Evolutionary conservation across 2,888 invertebrate species (phyloP), one percentile per base, ranked within the genome.

Genomic region (Tolmerus cingulatus): DNA sequence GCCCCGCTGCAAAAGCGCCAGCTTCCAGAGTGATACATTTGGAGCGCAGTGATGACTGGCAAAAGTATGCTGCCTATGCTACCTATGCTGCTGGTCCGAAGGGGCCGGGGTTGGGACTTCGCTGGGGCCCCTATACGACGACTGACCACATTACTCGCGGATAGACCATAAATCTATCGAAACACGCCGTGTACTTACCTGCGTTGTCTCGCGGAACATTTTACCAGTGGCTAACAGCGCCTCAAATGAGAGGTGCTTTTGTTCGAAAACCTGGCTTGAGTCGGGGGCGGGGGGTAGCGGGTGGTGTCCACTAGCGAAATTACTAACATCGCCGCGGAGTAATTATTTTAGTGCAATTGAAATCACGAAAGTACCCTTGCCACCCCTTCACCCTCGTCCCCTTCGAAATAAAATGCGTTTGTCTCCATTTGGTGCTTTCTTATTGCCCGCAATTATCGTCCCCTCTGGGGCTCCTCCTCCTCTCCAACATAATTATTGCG

Each of bases 301-400:
- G 40, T 9, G 40, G 12, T 9, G 2, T 40, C 40, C 40, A 12
- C 2, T 12, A 12, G n/a, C 55, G 55, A 81, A 81, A 81, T 81
- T 81, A 81, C 81, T 57, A 82, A 82, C 66, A 82, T 82, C 82
- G 37, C n/a, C 27, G 37, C 27, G 37, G 34, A 82, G 82, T 57
- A 82, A 82, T 82, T 82, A 82, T 57, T 82, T 82, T 82, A 57
- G 82, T 57, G 82, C 82, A 82, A 82, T 82, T 82, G 82, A 82
- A 57, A 82, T 82, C 57, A 82, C 37, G 82, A 82, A 82, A 82
- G 57, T 82, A 0, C 7, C 34, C 43, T 12, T 43, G 0, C 2
- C 1, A 0, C 40, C 57, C 9, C 74, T 30, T 19, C 57, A 23
- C 8, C 1, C n/a, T 14, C 43, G 8, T 2, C 1, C 14, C 40